Evolutionary conservation across 1,140 invertebrate species (phyloP).

Genomic region (Halesus radiatus): DNA sequence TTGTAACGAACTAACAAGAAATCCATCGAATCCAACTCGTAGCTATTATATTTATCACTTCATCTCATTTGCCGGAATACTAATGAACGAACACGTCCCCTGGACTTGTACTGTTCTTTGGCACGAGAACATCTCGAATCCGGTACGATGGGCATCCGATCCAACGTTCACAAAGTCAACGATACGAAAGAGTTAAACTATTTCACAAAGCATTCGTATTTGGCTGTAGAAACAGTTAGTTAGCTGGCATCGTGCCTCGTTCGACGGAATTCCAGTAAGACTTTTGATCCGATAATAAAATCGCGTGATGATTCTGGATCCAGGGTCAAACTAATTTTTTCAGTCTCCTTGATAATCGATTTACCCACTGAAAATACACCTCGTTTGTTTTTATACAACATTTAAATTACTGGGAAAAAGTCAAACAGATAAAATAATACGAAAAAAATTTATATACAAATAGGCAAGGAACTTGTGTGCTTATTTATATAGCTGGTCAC

Average conservation of each 20-base stretch:
- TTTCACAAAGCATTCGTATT: neutral
- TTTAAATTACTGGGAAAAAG: too few relatives aligned
- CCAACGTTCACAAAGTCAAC: neutral
- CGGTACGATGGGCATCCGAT: neutral
- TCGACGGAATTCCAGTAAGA: neutral
- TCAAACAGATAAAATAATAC: too few relatives aligned
- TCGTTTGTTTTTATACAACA: too few relatives aligned
- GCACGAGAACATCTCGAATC: conserved; percentile 24
- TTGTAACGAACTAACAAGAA: conserved; percentile 51
- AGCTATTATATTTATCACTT: conserved; percentile 55
- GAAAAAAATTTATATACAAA: too few relatives aligned
- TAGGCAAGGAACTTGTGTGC: too few relatives aligned
- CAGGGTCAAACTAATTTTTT: neutral
- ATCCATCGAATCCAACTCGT: conserved; percentile 46
- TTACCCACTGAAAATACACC: too few relatives aligned
- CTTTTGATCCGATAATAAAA: conserved; percentile 31
- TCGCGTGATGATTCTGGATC: conserved; percentile 27
- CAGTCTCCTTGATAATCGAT: too few relatives aligned
- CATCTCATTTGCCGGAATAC: conserved; percentile 52
- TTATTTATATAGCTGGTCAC: too few relatives aligned
- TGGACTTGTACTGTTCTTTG: conserved; percentile 30
- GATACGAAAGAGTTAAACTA: neutral
- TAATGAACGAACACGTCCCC: conserved; percentile 46
- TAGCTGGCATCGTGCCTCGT: neutral
- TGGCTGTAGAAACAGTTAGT: neutral